Conservation (phyloP, 2,797 vertebrate species). For the Austrolebias charrua region DNA sequence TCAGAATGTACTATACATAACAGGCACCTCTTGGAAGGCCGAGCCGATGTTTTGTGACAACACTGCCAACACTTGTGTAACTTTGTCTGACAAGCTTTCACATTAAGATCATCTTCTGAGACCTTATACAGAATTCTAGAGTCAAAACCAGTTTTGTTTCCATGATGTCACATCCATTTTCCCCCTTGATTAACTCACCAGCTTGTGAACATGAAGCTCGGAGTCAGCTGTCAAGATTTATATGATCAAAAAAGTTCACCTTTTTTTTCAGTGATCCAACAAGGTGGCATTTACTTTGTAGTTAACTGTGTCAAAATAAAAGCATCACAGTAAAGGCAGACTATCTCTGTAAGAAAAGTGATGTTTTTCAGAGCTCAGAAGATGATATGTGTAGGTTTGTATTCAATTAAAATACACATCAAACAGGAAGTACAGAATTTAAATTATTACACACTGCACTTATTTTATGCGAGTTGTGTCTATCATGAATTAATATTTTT, state of each 20-base stretch:
- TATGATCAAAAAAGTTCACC: constrained; percentile 38
- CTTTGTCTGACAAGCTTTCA: constrained; percentile 21
- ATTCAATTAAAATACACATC: constrained; percentile 16
- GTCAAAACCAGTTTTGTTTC: constrained; percentile 41
- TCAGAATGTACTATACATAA: not conserved
- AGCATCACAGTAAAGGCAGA: constrained; percentile 3
- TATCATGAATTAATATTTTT: too few relatives aligned
- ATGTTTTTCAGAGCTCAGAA: constrained; percentile 24
- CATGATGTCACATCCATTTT: constrained; percentile 36
- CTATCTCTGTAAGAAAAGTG: constrained; percentile 11
- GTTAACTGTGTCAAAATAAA: constrained; percentile 16
- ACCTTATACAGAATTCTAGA: constrained; percentile 27
- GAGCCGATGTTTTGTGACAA: constrained; percentile 20
- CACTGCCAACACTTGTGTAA: constrained; percentile 7
- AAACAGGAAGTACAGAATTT: constrained; percentile 20
- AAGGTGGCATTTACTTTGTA: too few relatives aligned
- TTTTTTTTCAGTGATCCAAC: too few relatives aligned
- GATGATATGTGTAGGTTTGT: constrained; percentile 22
- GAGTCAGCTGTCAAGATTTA: constrained; percentile 63
- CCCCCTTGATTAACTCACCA: constrained; percentile 44
- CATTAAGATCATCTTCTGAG: constrained; percentile 24
- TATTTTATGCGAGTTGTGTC: too few relatives aligned
- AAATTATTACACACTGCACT: constrained; percentile 7
- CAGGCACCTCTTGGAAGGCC: constrained; percentile 3
- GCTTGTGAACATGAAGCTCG: constrained; percentile 36